phyloP scores from a whole-genome alignment of 2,113 vertebrate genomes.

The Paramormyrops kingsleyae region DNA sequence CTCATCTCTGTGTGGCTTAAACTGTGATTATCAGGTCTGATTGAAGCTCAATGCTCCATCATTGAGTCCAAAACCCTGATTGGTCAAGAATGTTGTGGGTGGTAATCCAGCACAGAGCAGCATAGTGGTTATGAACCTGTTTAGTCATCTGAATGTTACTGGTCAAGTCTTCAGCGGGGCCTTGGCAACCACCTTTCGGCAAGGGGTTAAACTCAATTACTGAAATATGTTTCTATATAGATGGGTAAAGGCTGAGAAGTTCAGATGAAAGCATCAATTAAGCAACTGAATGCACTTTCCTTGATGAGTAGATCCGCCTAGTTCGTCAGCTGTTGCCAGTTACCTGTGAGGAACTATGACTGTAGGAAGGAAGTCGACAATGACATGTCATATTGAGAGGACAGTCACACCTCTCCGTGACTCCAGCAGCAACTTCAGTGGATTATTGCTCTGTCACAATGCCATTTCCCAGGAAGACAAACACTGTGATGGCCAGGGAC shows the following conservation, averaged over 20 bases:
- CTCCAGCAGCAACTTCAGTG: not conserved
- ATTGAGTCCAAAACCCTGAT: not conserved
- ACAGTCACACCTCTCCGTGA: not conserved
- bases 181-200: not conserved
- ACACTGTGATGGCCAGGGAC: not conserved
- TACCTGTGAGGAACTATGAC: not conserved
- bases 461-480: not conserved
- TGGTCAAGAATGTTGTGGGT: not conserved
- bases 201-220: not conserved
- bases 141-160: not conserved
- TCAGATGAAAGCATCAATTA: not conserved
- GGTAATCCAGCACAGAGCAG: not conserved
- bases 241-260: not conserved
- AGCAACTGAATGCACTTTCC: not conserved
- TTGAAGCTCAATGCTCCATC: not conserved
- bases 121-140: not conserved
- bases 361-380: not conserved
- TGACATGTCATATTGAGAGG: not conserved
- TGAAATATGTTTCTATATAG: not conserved
- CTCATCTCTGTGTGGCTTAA: not conserved
- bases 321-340: not conserved
- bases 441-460: not conserved
- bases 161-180: not conserved
- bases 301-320: not conserved
- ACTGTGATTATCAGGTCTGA: not conserved